phyloP scores from a whole-genome alignment of 2,797 vertebrate genomes.

The Chiroxiphia lanceolata region DNA sequence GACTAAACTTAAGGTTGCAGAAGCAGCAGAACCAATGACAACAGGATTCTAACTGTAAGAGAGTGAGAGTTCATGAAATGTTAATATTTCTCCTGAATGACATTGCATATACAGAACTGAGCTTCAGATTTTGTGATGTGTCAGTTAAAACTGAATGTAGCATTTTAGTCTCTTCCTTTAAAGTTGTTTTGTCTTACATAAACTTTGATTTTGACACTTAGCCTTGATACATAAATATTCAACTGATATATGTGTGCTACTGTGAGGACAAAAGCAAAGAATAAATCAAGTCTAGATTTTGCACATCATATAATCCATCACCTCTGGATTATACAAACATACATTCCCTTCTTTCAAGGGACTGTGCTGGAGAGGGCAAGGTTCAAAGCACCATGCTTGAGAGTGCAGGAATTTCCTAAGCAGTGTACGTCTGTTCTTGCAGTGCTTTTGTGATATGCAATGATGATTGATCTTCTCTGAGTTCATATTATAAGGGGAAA shows the following conservation, averaged over 20 bases:
- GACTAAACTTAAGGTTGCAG: not conserved
- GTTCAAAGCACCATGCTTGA: not conserved
- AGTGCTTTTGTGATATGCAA: not conserved
- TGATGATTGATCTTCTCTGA: not conserved
- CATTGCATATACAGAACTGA: not conserved
- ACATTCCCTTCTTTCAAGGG: not conserved
- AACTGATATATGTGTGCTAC: not conserved
- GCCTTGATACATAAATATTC: not conserved
- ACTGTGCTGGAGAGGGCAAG: fast-evolving
- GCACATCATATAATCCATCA: not conserved
- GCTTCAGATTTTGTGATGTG: not conserved
- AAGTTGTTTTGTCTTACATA: not conserved
- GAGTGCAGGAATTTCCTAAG: not conserved
- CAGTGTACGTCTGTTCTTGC: not conserved
- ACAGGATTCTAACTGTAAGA: not conserved
- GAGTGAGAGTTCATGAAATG: not conserved
- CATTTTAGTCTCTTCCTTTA: not conserved
- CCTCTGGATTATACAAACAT: not conserved
- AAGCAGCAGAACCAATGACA: not conserved
- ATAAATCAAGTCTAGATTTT: not conserved
- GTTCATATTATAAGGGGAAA: not conserved
- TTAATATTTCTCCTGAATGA: not conserved
- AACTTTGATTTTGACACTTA: not conserved
- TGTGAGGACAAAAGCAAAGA: not conserved
- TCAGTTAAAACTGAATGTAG: not conserved